Evolutionary conservation across 2,888 invertebrate genomes (phyloP).

Genomic region (Dynastes grantii): DNA sequence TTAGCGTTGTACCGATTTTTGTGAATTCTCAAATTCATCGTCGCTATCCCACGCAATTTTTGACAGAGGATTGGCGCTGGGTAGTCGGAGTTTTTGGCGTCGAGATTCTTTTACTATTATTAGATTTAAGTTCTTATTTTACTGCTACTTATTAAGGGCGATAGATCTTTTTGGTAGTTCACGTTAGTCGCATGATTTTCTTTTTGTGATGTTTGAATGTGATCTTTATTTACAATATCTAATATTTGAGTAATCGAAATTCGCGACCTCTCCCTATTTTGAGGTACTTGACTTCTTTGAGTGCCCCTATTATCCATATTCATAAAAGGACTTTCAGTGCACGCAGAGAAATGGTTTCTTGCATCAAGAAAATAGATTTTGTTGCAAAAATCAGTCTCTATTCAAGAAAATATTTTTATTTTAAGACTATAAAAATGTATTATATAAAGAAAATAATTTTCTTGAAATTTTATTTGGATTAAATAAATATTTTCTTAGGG

Average conservation of each 20-base stretch:
- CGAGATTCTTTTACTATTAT: background rate
- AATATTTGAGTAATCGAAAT: constrained; percentile 58
- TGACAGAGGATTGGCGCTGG: constrained; percentile 50
- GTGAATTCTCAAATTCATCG: constrained; percentile 59
- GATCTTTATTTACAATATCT: constrained; percentile 68
- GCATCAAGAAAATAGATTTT: no score
- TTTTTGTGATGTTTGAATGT: background rate
- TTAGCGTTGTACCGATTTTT: background rate
- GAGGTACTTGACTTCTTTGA: background rate
- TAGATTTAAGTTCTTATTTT: background rate
- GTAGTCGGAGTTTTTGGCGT: background rate
- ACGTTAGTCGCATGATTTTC: background rate
- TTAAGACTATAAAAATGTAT: no score
- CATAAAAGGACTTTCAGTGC: no score
- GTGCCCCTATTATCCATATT: background rate
- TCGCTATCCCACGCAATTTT: constrained; percentile 55
- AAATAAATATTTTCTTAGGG: no score
- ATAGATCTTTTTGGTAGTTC: background rate
- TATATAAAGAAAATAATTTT: no score
- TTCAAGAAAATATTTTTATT: no score
- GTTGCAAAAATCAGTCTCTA: no score
- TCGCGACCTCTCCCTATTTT: background rate
- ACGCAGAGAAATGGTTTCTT: no score
- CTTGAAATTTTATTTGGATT: no score
- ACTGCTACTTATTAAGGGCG: no score